Evolutionary conservation across 2,888 invertebrate genomes (phyloP).

Genomic region (Podabrus alpinus): DNA sequence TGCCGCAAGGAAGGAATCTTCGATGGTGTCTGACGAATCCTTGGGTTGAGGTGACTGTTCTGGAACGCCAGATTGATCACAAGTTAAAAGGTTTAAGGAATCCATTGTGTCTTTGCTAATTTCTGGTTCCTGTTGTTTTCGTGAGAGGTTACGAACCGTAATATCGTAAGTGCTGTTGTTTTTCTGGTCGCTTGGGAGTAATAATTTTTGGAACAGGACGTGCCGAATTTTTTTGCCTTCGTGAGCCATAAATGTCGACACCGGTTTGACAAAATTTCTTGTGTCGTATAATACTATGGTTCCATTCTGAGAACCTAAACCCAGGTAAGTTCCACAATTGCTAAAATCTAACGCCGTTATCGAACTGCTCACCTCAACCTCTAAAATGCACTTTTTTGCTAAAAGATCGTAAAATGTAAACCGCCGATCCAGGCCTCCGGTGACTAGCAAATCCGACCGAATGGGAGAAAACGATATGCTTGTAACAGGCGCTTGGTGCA

Average conservation of each 20-base stretch:
- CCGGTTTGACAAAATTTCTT: constrained; percentile 58
- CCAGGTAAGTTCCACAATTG: constrained; percentile 57
- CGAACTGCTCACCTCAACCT: constrained; percentile 44
- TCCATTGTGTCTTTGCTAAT: neutral
- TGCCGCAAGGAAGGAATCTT: constrained; percentile 46
- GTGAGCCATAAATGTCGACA: constrained; percentile 59
- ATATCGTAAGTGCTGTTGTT: constrained; percentile 2
- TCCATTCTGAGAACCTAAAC: constrained; percentile 63
- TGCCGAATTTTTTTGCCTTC: constrained; percentile 56
- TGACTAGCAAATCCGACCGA: constrained; percentile 61
- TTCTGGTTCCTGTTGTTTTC: neutral
- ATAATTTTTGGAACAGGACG: constrained; percentile 55
- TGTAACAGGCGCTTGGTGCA: constrained; percentile 64
- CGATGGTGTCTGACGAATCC: constrained; percentile 10
- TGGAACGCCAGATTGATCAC: neutral
- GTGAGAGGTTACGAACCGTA: neutral
- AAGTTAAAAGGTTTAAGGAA: neutral
- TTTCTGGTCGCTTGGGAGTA: neutral
- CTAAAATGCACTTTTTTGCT: constrained; percentile 51
- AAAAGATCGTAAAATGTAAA: constrained; percentile 62
- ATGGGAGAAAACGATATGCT: constrained; percentile 62
- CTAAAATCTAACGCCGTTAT: constrained; percentile 49
- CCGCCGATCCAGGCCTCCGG: constrained; percentile 62
- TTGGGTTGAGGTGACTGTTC: neutral
- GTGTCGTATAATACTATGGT: constrained; percentile 61